Base-by-base conservation (phyloP, 2,888 invertebrate species). In the Lasioglossum lativentre region DNA sequence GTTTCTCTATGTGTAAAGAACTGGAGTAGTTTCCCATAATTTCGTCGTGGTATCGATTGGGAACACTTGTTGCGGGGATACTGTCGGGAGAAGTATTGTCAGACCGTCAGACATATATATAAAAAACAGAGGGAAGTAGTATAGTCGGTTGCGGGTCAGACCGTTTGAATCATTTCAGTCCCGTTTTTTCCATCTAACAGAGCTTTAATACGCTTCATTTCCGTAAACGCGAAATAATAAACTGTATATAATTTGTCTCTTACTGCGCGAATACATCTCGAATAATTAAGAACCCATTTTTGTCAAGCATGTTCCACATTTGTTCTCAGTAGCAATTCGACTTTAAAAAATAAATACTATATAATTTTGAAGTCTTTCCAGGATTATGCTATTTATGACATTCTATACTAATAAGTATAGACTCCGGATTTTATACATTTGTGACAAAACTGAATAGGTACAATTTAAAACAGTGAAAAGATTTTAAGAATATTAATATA, bases 21-120 rank as follows among this genome's bases (percentile, higher is more conserved):
- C 27, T 68, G 47, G 77, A 81, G 68, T 23, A 30, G 45, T 75
- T 81, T 78, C 75, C 27, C 81, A 71, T 68, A 72, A 84, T 82
- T 85, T 86, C 47, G 82, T 38, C 75, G 40, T 84, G 76, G 83
- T 91, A 91, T 91, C 89, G 91, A 91, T 91, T 88, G 79, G 85
- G 83, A 90, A 91, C 90, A 91, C 91, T 91, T 91, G 91, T 91
- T 91, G 91, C 91, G 82, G 89, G 47, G 72, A 52, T 80, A 70
- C 40, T 47, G 47, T 75, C 27, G 27, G 23, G 38, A 45, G 75
- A 52, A 71, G 59, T 71, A 74, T 68, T 68, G 68, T 68, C 68
- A 10, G 4, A 30, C 68, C 34, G 68, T 10, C 23, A 19, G 10
- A 3, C 19, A 23, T 52, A 47, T 0, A 47, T 6, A 12, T 23